Evolutionary conservation across 2,797 vertebrate species (phyloP), one percentile per base, ranked within the genome.

Genomic region (Sandelia bainsii): DNA sequence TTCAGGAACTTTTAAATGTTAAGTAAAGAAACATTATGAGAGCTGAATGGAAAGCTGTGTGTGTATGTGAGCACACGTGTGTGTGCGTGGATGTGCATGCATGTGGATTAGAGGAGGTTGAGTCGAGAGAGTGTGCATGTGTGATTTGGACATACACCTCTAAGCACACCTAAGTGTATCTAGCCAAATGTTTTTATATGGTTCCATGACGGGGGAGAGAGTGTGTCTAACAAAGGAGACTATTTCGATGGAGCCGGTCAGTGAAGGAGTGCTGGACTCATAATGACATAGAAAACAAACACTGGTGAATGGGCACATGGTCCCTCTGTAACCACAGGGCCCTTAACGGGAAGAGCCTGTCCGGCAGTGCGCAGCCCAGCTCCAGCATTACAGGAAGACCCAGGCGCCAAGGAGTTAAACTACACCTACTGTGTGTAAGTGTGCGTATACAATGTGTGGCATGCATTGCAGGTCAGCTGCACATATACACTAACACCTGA

Each of bases 231-330:
- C 93, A 93, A 93, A 92, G 91, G 84, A 62, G 86, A 92, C 89
- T 88, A 90, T 91, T 92, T 91, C 79, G 82, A 90, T 87, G 86
- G 83, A 82, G 86, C 89, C 72, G 87, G 90, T 92, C 87, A 89
- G 90, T 29, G 82, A 72, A 91, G 88, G 90, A 85, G 91, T 50
- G 90, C 87, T 89, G 91, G 91, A 89, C 91, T 91, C 82, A 90
- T 94, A 94, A 94, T 93, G 92, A 93, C 92, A 93, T 92, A 79
- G 88, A 94, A 94, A 94, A 94, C 92, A 94, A 94, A 94, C 92
- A 92, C 83, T 87, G 69, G 78, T 93, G 93, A 94, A 94, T 93
- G 92, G 91, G 81, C 87, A 90, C 92, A 94, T 94, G 93, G 93
- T 94, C 88, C 91, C 89, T 56, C 71, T 29, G 69, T 81, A 92